Conservation (phyloP, 2,113 vertebrate genomes). For the Thymallus thymallus region DNA sequence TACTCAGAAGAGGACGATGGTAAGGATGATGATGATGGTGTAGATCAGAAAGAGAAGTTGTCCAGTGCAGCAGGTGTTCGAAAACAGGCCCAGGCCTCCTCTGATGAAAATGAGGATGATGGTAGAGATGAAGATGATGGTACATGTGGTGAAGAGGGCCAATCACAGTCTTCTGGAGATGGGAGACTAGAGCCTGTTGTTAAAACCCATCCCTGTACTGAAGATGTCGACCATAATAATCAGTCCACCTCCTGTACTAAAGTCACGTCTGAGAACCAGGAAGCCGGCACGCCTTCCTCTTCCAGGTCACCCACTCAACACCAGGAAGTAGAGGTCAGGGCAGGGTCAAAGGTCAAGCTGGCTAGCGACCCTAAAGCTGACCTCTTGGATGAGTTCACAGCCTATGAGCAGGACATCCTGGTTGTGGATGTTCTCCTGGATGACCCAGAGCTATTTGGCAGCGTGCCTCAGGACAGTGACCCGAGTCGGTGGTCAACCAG, state of each 20-base stretch:
- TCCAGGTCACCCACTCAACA: no score
- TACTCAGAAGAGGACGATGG: conserved; percentile 1
- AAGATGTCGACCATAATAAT: no score
- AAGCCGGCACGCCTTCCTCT: no score
- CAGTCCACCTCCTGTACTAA: no score
- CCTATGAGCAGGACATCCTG: conserved; percentile 85
- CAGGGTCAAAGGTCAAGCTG: not conserved
- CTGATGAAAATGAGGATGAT: conserved; percentile 12
- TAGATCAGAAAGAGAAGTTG: not conserved
- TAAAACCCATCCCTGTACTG: no score
- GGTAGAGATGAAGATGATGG: not conserved
- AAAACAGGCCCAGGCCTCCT: not conserved
- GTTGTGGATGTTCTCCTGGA: conserved; percentile 84
- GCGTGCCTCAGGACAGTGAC: conserved; percentile 46
- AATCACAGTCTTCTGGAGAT: conserved; percentile 3
- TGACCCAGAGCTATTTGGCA: conserved; percentile 86
- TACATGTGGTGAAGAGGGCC: not conserved
- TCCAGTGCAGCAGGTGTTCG: not conserved
- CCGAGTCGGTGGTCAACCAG: conserved; percentile 46
- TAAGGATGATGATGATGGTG: not conserved
- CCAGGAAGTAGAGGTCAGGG: not conserved
- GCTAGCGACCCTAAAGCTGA: not conserved
- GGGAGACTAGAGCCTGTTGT: not conserved
- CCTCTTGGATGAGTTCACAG: conserved; percentile 76
- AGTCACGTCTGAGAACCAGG: no score